A percentile compares a stretch with the other conserved stretches of the same genome.
Conservation (phyloP, 2,888 invertebrate species). For the Hymenopus coronatus region DNA sequence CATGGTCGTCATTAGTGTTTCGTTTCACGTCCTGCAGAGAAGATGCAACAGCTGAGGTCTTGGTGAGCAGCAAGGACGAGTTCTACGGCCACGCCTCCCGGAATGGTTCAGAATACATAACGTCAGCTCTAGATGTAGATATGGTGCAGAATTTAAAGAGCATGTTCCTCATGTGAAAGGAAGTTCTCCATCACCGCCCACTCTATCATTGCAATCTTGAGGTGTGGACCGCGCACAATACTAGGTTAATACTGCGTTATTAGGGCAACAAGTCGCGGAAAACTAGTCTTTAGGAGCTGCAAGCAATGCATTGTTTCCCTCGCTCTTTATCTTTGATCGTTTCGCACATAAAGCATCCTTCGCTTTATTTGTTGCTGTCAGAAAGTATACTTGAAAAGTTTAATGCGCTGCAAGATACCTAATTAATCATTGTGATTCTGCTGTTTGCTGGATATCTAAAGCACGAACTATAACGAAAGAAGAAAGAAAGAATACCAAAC, state of each 20-base stretch:
- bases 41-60: neutral
- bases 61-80: neutral
- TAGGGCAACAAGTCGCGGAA: neutral
- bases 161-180: neutral
- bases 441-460: neutral
- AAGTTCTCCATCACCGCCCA: neutral
- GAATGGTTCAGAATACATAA: neutral
- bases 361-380: neutral
- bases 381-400: neutral
- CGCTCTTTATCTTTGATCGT: neutral
- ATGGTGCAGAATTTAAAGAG: neutral
- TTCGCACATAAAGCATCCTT: neutral
- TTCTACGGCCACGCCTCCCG: neutral
- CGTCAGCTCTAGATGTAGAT: neutral
- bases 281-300: neutral
- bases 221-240: no score
- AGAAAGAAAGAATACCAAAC: neutral
- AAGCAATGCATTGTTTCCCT: neutral
- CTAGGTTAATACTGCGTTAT: neutral
- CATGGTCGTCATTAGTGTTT: neutral
- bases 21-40: neutral
- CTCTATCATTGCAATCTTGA: neutral
- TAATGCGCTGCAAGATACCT: neutral
- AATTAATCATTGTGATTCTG: neutral
- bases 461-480: neutral